phyloP scores from a whole-genome alignment of 2,888 invertebrate species.

The Troides oblongomaculatus region DNA sequence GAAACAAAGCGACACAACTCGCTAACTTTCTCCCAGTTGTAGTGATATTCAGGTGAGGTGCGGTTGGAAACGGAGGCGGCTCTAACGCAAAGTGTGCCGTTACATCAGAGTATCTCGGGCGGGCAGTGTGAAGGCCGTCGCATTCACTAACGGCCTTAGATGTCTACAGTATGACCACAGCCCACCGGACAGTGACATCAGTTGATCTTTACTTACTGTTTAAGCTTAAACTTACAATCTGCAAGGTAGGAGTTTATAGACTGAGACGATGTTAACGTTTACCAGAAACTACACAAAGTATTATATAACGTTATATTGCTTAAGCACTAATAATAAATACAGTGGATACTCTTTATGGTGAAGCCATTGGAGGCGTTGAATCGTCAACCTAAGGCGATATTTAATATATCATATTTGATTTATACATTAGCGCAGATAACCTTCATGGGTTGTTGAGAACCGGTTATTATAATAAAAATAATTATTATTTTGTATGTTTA shows the following conservation, averaged over 20 bases:
- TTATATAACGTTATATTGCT: too few species aligned
- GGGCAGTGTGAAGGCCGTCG: conserved; percentile 67
- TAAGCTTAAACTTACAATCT: too few species aligned
- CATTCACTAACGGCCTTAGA: conserved; percentile 59
- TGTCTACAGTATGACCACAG: conserved; percentile 24
- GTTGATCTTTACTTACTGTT: not conserved
- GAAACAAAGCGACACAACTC: not conserved
- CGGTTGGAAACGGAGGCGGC: conserved; percentile 36
- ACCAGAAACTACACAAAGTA: too few species aligned
- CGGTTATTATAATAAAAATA: not conserved
- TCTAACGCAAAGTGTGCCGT: conserved; percentile 43
- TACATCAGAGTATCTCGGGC: conserved; percentile 52
- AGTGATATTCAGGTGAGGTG: conserved; percentile 39
- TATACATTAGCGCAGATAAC: conserved; percentile 4
- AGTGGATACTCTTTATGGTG: not conserved
- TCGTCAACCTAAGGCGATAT: not conserved
- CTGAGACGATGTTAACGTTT: too few species aligned
- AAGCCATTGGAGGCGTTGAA: not conserved
- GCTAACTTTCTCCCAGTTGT: conserved; percentile 25
- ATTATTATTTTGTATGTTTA: too few species aligned
- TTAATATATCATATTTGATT: conserved; percentile 1
- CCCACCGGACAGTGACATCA: conserved; percentile 28
- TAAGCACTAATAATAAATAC: too few species aligned
- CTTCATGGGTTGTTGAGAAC: conserved; percentile 1
- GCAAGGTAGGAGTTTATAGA: too few species aligned